Base-by-base conservation (phyloP, 2,797 vertebrate genomes). In the Rhinatrema bivittatum region DNA sequence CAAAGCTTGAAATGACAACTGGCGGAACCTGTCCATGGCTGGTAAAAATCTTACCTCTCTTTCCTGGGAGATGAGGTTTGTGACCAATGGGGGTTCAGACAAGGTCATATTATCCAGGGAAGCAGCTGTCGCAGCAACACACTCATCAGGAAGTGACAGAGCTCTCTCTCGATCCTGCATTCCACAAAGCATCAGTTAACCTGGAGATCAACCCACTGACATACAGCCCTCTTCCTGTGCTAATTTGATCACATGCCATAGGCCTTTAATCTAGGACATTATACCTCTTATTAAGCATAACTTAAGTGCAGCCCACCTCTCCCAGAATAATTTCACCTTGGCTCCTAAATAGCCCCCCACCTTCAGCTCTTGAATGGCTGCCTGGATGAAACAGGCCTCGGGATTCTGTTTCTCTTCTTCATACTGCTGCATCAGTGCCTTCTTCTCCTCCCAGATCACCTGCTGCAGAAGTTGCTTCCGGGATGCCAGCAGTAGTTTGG, bases 401-500 rank as follows among this genome's bases (percentile, higher is more conserved):
- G 85, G 78, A 5, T 83, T 82, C 12, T 84, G 71, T 42, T 85
- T 75, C 39, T 90, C 87, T 34, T 86, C 81, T 20, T 77, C 74
- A 7, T 95, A 86, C 50, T 98, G 90, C 34, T 59, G 72, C 47
- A 90, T 75, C 16, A 99, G 74, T 0, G 83, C 80, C 0, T 59
- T 69, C 45, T 84, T 92, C 66, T 99, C 94, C 50, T 94, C 90
- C 7, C 65, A 60, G 47, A 98, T 65, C 32, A 98, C 78, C 38
- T 76, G 47, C 50, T 62, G 75, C 57, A 94, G 74, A 46, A 91
- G 87, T 68, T 99, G 94, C 18, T 76, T 64, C 14, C 78, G 81
- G 8, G 93, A 93, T 20, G 92, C 90, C 76, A 99, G 73, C 55
- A 99, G 86, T 56, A 99, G 77, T 77, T 99, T 99, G 31, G 94